phyloP scores from a whole-genome alignment of 2,888 invertebrate species.

The Lumbricus terrestris region DNA sequence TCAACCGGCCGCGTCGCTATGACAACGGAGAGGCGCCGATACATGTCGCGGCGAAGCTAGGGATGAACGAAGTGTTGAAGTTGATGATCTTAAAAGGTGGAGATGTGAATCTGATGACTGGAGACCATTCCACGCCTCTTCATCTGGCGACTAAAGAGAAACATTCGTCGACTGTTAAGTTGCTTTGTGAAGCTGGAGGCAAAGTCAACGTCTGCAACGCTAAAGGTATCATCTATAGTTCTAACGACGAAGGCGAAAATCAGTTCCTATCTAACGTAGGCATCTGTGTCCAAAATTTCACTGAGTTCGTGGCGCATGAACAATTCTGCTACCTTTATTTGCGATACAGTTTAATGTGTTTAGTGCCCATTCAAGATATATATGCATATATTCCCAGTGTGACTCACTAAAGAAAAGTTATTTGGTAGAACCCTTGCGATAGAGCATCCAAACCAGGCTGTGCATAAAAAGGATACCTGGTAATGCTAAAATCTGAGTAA shows the following conservation, averaged over 20 bases:
- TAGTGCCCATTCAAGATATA: neutral
- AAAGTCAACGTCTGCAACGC: slow-evolving; percentile 39
- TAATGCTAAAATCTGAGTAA: too few relatives aligned
- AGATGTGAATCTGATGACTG: slow-evolving; percentile 38
- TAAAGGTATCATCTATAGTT: slow-evolving; percentile 22
- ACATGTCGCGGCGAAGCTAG: slow-evolving; percentile 34
- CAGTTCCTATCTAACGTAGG: neutral
- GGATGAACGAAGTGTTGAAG: slow-evolving; percentile 27
- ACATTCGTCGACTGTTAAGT: slow-evolving; percentile 21
- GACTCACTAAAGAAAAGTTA: too few relatives aligned
- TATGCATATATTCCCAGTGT: too few relatives aligned
- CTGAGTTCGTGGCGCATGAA: neutral
- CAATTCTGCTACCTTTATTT: neutral
- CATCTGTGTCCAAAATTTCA: neutral
- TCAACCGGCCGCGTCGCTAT: slow-evolving; percentile 33
- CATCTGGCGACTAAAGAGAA: slow-evolving; percentile 42
- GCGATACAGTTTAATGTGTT: too few relatives aligned
- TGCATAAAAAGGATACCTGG: too few relatives aligned
- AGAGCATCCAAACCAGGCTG: too few relatives aligned
- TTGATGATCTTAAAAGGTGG: slow-evolving; percentile 36
- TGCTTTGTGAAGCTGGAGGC: slow-evolving; percentile 40
- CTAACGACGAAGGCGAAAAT: neutral
- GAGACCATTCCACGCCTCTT: slow-evolving; percentile 41
- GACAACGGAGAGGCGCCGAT: slow-evolving; percentile 35
- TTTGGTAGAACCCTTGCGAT: too few relatives aligned